Evolutionary conservation across 1,140 invertebrate genomes (phyloP), one percentile per base, ranked within the genome.

Genomic region (Scaptodrosophila lebanonensis): DNA sequence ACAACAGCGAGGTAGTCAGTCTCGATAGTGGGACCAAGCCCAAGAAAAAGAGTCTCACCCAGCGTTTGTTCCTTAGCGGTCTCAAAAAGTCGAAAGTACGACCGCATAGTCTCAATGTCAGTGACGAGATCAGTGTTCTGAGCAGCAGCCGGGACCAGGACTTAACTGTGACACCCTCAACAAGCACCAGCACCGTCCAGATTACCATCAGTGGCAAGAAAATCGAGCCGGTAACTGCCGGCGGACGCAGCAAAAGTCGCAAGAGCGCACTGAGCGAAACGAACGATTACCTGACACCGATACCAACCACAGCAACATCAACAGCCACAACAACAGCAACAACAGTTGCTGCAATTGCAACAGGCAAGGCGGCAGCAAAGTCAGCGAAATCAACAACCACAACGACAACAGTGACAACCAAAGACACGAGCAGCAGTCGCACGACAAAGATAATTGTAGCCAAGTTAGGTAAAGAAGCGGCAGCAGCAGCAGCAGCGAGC

Each of bases 131-230:
- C 25, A 69, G 68, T 42, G 42, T 66, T 44, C 51, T 45, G 29
- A 66, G 60, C 61, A 25, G 13, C 52, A 45, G 58, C 54, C 15
- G 20, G 11, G 35, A 20, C 22, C 33, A 33, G 11, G 18, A 40
- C 20, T 47, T 47, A 16, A 20, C 38, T 12, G 38, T 29, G 13
- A 33, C 45, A 42, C 44, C 29, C 25, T 30, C 53, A 52, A 5
- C 45, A 32, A 42, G 64, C 54, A 66, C 60, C 61, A 64, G 43
- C 44, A 83, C 58, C 12, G 52, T 85, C 16, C 70, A 85, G 60
- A 85, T 85, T 50, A 85, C 83, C 51, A 85, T 85, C 38, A 73
- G 72, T 9, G 83, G 83, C 42, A 84, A 85, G 64, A 86, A 85
- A 70, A 59, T 83, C 17, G 76, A 83, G 45, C 58, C 71, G 32